Conservation (phyloP, 2,113 vertebrate species). For the Sapajus apella region DNA sequence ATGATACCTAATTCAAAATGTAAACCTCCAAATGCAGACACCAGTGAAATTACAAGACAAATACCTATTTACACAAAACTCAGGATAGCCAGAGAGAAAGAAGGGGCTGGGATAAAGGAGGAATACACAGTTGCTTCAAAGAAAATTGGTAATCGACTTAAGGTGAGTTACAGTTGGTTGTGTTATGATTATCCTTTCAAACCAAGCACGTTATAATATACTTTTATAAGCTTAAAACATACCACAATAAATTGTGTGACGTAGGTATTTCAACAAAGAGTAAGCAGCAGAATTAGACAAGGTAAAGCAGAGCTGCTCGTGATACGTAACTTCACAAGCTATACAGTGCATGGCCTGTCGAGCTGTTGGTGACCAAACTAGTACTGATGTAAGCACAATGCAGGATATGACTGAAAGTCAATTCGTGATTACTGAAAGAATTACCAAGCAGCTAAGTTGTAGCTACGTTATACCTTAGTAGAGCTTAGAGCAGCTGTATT, state of each 20-base stretch:
- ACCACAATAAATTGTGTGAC: not conserved
- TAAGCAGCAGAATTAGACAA: not conserved
- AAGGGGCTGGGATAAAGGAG: not conserved
- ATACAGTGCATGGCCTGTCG: not conserved
- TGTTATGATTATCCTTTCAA: not conserved
- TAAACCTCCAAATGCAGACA: not conserved
- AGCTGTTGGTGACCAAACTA: not conserved
- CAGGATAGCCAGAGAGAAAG: not conserved
- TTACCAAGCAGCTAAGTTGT: not conserved
- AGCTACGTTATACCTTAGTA: not conserved
- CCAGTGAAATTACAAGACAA: not conserved
- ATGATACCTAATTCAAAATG: not conserved
- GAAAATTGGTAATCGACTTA: not conserved
- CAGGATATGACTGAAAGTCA: not conserved
- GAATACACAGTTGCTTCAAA: not conserved
- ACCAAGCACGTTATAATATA: not conserved
- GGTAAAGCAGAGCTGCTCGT: not conserved
- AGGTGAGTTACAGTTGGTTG: not conserved
- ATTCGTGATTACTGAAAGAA: not conserved
- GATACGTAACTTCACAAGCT: not conserved
- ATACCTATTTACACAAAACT: not conserved
- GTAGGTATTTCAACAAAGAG: not conserved
- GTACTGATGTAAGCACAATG: not conserved
- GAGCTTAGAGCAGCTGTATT: not conserved
- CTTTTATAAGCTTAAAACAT: not conserved